A percentile compares a stretch with the other conserved stretches of the same genome.
phyloP scores from a whole-genome alignment of 2,888 invertebrate species.

The Selenia dentaria region DNA sequence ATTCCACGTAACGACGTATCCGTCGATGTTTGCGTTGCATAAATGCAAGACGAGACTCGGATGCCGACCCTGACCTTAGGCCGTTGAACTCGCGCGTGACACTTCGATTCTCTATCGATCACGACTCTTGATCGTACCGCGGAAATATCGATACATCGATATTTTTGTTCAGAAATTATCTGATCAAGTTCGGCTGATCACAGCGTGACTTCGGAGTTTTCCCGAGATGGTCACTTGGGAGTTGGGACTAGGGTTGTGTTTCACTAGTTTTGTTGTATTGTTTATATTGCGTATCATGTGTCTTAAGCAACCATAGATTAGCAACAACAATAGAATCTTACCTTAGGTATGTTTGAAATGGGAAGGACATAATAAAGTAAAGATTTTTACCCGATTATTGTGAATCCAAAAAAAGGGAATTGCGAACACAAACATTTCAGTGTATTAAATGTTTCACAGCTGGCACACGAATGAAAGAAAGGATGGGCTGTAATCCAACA shows the following conservation, averaged over 20 bases:
- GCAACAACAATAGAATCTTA: no score
- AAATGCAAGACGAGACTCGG: slow-evolving; percentile 60
- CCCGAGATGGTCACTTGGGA: slow-evolving; percentile 53
- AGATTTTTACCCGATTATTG: no score
- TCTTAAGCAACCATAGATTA: no score
- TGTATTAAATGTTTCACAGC: no score
- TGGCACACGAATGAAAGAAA: no score
- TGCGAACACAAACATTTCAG: no score
- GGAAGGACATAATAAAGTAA: no score
- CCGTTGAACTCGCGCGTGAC: slow-evolving; percentile 79
- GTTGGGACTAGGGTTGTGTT: slow-evolving; percentile 12
- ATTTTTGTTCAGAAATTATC: slow-evolving; percentile 70
- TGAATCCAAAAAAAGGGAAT: no score
- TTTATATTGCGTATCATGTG: no score
- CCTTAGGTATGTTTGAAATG: no score
- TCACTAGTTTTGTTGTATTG: no score
- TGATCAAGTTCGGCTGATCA: slow-evolving; percentile 55
- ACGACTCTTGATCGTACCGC: slow-evolving; percentile 71
- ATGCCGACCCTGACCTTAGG: slow-evolving; percentile 80
- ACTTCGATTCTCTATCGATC: slow-evolving; percentile 83
- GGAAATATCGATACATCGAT: slow-evolving; percentile 68
- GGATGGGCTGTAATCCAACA: no score
- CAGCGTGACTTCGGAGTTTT: slow-evolving; percentile 65
- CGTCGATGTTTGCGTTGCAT: slow-evolving; percentile 62
- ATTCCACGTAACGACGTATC: slow-evolving; percentile 75